A percentile compares a stretch with the other conserved stretches of the same genome.
Conservation (phyloP, 2,888 invertebrate species). For the Dolichopus griseipennis region DNA sequence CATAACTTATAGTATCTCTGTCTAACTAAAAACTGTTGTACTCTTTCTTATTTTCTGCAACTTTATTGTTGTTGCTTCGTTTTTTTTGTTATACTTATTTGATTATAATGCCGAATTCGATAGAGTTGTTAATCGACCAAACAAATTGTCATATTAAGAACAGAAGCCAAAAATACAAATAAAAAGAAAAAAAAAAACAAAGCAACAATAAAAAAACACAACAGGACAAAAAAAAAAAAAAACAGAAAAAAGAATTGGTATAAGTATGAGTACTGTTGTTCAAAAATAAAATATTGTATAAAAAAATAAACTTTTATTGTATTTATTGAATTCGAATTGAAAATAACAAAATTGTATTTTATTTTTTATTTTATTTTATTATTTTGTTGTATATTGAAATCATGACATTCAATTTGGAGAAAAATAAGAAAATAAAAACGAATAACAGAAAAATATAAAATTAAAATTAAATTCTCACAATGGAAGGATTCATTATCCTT, state of each 20-base stretch:
- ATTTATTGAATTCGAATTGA: background rate
- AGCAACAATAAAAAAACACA: background rate
- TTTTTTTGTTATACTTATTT: background rate
- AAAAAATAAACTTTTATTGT: background rate
- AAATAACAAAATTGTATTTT: background rate
- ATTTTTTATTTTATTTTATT: no score
- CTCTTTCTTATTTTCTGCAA: no score
- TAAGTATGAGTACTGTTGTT: background rate
- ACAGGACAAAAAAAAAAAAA: no score
- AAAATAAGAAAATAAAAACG: background rate
- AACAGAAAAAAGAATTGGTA: no score
- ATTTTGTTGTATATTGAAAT: no score
- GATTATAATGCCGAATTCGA: background rate
- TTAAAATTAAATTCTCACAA: background rate
- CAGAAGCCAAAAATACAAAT: no score
- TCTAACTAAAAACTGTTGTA: no score
- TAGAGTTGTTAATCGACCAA: conserved; percentile 4
- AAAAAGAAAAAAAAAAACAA: background rate
- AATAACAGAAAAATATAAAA: background rate
- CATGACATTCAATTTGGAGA: no score
- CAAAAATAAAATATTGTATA: background rate
- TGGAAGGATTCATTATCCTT: no score
- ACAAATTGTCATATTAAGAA: conserved; percentile 6
- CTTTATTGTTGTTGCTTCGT: background rate
- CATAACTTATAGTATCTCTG: no score